phyloP scores from a whole-genome alignment of 2,113 vertebrate genomes.

The Naja naja region DNA sequence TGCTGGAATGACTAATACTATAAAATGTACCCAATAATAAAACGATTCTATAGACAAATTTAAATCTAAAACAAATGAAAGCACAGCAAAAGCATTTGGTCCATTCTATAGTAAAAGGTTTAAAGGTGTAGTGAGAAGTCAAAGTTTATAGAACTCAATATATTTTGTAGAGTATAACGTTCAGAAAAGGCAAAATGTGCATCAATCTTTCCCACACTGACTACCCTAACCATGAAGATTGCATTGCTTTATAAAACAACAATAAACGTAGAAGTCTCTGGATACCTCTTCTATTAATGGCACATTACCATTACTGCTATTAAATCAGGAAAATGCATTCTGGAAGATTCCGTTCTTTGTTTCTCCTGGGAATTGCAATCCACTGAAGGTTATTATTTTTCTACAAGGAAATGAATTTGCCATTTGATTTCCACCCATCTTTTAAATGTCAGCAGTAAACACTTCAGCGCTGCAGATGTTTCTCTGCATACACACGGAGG shows the following conservation, averaged over 20 bases:
- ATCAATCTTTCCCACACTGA: neutral
- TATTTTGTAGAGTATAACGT: neutral
- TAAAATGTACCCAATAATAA: neutral
- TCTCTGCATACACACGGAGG: neutral
- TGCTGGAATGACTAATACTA: neutral
- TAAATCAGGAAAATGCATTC: neutral
- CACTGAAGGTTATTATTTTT: slow-evolving; percentile 35
- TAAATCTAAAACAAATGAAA: neutral
- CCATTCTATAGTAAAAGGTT: neutral
- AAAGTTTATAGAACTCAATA: neutral
- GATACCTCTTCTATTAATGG: neutral
- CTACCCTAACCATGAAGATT: neutral
- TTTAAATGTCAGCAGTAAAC: slow-evolving; percentile 33
- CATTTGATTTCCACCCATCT: slow-evolving; percentile 39
- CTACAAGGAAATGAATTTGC: slow-evolving; percentile 14
- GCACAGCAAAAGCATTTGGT: neutral
- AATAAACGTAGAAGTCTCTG: neutral
- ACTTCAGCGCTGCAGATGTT: slow-evolving; percentile 7
- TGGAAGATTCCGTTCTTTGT: slow-evolving; percentile 10
- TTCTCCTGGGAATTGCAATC: slow-evolving; percentile 41
- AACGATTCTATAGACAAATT: too few relatives aligned
- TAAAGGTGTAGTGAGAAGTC: neutral
- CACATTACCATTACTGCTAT: neutral
- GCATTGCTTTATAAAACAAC: neutral
- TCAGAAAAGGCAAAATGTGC: slow-evolving; percentile 8